Base-by-base conservation (phyloP, 1,140 invertebrate genomes). In the Rhynchophorus ferrugineus region DNA sequence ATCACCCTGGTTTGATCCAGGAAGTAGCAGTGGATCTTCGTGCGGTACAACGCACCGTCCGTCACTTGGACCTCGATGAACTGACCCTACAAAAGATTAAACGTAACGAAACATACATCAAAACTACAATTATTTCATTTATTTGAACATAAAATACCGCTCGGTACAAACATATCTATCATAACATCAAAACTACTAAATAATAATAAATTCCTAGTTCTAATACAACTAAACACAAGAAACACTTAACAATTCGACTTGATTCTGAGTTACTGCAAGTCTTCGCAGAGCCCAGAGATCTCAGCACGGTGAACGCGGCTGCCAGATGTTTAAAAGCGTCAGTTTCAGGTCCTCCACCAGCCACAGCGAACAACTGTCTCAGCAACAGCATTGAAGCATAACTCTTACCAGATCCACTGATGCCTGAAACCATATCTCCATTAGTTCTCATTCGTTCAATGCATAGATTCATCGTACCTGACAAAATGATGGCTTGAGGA, bases 61-160 rank as follows among this genome's bases (percentile, higher is more conserved):
- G 91, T 95, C 41, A 95, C 90, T 74, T 95, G 91, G 41, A 95
- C 90, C 73, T 96, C 91, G 61, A 96, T 93, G 68, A 95, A 96
- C 70, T 95, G 90, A 22, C 92, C 91, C 90, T 93, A 43, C 72
- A 71, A 54, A 53, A 11, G 16, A 34, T 22, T 14, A 18, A 3
- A 17, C 1, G 21, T 52, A 16, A 11, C 35, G 53, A 51, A 44
- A 38, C 5, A 2, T 37, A 35, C 44, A 35, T 34, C 8, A 35
- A 5, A 13, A 36, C 3, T 13, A 13, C n/a, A 13, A 36, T 36
- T n/a, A n/a, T n/a, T n/a, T n/a, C n/a, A n/a, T n/a, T n/a, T n/a
- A n/a, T n/a, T n/a, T n/a, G n/a, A n/a, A n/a, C n/a, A n/a, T n/a
- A n/a, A n/a, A n/a, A n/a, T n/a, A n/a, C n/a, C n/a, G n/a, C n/a